Evolutionary conservation across 2,888 invertebrate genomes (phyloP).

Genomic region (Acronicta leporina): DNA sequence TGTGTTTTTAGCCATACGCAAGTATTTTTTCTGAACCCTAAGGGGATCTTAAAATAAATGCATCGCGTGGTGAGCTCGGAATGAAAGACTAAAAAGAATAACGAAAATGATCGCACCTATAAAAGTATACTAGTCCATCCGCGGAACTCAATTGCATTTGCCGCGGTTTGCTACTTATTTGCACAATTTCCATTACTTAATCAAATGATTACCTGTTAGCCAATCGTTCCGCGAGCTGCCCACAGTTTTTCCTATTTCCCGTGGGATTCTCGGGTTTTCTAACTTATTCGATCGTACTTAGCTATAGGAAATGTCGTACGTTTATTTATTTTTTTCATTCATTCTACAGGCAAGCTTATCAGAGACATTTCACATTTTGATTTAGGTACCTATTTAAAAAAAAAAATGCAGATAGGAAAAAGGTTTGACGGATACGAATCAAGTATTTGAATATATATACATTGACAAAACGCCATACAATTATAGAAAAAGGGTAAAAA

Average conservation of each 20-base stretch:
- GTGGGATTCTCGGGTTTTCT: constrained; percentile 54
- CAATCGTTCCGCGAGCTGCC: constrained; percentile 50
- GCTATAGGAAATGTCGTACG: constrained; percentile 40
- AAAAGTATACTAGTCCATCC: constrained; percentile 39
- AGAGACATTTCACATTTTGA: too few relatives aligned
- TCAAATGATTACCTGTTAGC: constrained; percentile 56
- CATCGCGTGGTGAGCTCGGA: constrained; percentile 46
- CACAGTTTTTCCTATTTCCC: constrained; percentile 56
- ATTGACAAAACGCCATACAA: too few relatives aligned
- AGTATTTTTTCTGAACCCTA: constrained; percentile 42
- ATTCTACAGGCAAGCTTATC: neutral
- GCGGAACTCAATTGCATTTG: constrained; percentile 40
- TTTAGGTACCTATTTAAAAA: too few relatives aligned
- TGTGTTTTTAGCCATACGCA: constrained; percentile 42
- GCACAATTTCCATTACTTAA: constrained; percentile 55
- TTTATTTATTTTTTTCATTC: constrained; percentile 24
- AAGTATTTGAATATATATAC: too few relatives aligned
- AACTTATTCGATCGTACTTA: constrained; percentile 34
- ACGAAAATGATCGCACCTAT: constrained; percentile 27
- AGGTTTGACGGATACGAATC: too few relatives aligned
- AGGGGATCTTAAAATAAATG: constrained; percentile 48
- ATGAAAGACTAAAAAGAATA: constrained; percentile 37
- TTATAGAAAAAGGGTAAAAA: too few relatives aligned
- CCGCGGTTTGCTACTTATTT: constrained; percentile 49
- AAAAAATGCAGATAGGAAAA: too few relatives aligned